phyloP scores from a whole-genome alignment of 2,888 invertebrate genomes.

The Blastobasis adustella region DNA sequence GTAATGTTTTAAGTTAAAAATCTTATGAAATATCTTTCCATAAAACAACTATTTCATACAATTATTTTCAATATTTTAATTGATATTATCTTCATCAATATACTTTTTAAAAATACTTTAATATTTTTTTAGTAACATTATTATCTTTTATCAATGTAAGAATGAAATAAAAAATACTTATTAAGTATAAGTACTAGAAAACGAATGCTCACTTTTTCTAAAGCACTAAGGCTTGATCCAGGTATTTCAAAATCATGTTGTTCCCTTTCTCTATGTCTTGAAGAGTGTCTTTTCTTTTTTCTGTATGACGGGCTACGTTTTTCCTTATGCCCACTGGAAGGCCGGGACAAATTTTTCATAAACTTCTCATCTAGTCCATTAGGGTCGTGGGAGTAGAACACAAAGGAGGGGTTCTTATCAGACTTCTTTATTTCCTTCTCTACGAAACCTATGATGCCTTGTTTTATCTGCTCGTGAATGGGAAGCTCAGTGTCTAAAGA shows the following conservation, averaged over 20 bases:
- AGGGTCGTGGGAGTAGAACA: slow-evolving; percentile 68
- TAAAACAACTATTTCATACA: no score
- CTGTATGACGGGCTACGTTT: slow-evolving; percentile 65
- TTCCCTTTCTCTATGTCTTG: slow-evolving; percentile 59
- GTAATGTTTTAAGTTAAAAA: no score
- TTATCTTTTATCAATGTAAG: no score
- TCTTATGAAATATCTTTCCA: no score
- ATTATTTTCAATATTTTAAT: no score
- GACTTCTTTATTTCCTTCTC: slow-evolving; percentile 70
- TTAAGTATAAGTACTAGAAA: neutral
- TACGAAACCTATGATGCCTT: slow-evolving; percentile 67
- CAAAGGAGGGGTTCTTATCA: slow-evolving; percentile 64
- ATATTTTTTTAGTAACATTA: no score
- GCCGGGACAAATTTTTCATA: slow-evolving; percentile 57
- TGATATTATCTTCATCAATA: no score
- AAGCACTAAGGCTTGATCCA: slow-evolving; percentile 67
- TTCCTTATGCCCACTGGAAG: slow-evolving; percentile 66
- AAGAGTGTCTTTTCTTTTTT: slow-evolving; percentile 65
- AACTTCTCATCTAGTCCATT: slow-evolving; percentile 64
- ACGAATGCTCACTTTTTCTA: slow-evolving; percentile 47
- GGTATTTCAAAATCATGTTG: slow-evolving; percentile 68
- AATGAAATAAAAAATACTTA: neutral
- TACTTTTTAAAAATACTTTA: no score
- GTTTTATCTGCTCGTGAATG: slow-evolving; percentile 73
- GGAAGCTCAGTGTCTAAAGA: slow-evolving; percentile 75